Conservation (phyloP, 2,888 invertebrate genomes). For the Corbicula japonica region DNA sequence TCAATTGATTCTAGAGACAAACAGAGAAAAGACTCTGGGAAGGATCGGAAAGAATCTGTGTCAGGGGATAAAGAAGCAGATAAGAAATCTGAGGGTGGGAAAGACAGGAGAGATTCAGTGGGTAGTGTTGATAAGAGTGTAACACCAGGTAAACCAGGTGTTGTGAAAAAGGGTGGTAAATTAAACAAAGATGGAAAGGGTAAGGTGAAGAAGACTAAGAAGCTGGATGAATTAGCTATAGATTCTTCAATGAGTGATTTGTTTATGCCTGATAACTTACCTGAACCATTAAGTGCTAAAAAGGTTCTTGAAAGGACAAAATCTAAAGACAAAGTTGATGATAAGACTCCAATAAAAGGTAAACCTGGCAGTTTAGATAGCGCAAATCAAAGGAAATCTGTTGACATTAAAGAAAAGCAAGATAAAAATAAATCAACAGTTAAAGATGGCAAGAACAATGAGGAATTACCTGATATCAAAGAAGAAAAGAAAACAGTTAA, state of each 20-base stretch:
- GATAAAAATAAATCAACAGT: neutral
- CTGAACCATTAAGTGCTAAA: too few species aligned
- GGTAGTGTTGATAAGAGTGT: slow-evolving; percentile 25
- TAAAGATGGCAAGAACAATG: slow-evolving; percentile 22
- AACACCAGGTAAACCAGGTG: slow-evolving; percentile 2
- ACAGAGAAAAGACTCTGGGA: slow-evolving; percentile 25
- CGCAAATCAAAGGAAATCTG: too few species aligned
- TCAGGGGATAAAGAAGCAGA: slow-evolving; percentile 14
- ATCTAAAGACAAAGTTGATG: too few species aligned
- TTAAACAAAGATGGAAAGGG: slow-evolving; percentile 34
- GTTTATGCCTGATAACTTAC: slow-evolving; percentile 80
- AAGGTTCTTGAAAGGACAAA: too few species aligned
- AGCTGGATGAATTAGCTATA: slow-evolving; percentile 69
- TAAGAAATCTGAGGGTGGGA: slow-evolving; percentile 32
- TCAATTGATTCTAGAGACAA: slow-evolving; percentile 22
- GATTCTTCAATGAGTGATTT: slow-evolving; percentile 79
- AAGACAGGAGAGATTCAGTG: slow-evolving; percentile 42
- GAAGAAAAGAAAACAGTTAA: slow-evolving; percentile 11
- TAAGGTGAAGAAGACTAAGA: slow-evolving; percentile 53
- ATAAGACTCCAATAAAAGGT: too few species aligned
- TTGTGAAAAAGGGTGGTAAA: slow-evolving; percentile 24
- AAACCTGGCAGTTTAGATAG: too few species aligned
- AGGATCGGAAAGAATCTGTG: slow-evolving; percentile 8
- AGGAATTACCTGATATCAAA: slow-evolving; percentile 15
- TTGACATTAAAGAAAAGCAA: neutral